phyloP scores from a whole-genome alignment of 2,888 invertebrate species.

The Folsomia manolachei region DNA sequence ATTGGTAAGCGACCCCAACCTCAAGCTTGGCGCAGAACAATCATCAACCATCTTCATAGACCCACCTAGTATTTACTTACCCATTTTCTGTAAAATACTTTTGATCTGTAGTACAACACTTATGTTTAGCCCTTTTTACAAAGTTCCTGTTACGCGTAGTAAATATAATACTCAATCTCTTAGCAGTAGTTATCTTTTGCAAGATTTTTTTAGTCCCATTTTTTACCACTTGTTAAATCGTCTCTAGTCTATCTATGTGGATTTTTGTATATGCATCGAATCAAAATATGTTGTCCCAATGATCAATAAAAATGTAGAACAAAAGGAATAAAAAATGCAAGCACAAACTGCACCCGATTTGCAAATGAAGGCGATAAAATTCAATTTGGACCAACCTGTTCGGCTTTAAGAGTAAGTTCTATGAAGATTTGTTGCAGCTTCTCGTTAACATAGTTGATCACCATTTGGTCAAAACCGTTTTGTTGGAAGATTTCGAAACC shows the following conservation, averaged over 20 bases:
- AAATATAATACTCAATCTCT: background rate
- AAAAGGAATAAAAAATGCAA: background rate
- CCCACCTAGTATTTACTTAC: no score
- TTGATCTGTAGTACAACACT: background rate
- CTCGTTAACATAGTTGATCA: slow-evolving; percentile 67
- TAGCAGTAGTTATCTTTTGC: background rate
- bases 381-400: slow-evolving; percentile 59
- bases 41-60: background rate
- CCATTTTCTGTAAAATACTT: background rate
- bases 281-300: background rate
- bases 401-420: slow-evolving; percentile 67
- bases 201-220: background rate
- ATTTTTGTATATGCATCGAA: background rate
- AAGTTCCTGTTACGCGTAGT: background rate
- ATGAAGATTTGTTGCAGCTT: slow-evolving; percentile 71
- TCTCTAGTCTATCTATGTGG: background rate
- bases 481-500: slow-evolving; percentile 69
- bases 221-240: background rate
- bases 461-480: slow-evolving; percentile 67
- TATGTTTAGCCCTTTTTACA: background rate
- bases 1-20: no score
- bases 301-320: background rate
- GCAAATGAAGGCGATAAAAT: no score
- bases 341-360: no score
- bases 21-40: no score